Conservation (phyloP, 2,113 vertebrate genomes). For the Hipposideros armiger region DNA sequence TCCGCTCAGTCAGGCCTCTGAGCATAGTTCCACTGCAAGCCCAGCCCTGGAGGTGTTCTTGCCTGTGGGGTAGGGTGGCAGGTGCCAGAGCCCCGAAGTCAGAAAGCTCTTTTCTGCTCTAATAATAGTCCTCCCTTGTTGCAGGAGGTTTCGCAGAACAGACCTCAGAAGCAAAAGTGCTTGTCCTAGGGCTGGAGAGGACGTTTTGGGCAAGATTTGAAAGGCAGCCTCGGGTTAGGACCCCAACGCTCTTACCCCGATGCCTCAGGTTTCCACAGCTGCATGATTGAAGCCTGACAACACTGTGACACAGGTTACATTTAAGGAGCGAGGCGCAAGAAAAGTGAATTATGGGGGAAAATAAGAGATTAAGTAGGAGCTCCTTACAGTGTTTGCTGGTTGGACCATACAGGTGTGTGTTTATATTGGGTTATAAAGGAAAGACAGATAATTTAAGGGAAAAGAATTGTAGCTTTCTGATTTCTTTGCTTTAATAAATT, state of each 20-base stretch:
- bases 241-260: fast-evolving
- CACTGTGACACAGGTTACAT: not conserved
- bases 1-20: not conserved
- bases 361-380: not conserved
- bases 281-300: not conserved
- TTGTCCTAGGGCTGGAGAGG: not conserved
- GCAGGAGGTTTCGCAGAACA: not conserved
- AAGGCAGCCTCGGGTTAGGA: not conserved
- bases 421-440: not conserved
- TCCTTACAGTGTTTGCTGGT: not conserved
- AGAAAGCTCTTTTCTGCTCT: too few species aligned
- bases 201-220: not conserved
- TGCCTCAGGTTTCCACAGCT: fast-evolving
- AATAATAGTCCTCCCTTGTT: not conserved
- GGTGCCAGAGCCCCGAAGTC: too few species aligned
- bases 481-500: not conserved
- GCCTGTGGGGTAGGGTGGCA: too few species aligned
- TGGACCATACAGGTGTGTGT: fast-evolving
- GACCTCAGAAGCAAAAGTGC: not conserved
- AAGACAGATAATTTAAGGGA: not conserved
- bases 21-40: fast-evolving
- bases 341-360: not conserved
- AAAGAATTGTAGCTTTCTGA: not conserved
- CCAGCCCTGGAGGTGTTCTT: not conserved
- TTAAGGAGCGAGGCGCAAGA: not conserved